A percentile compares a stretch with the other conserved stretches of the same genome.
Conservation (phyloP, 2,888 invertebrate species). For the Nineta flava region DNA sequence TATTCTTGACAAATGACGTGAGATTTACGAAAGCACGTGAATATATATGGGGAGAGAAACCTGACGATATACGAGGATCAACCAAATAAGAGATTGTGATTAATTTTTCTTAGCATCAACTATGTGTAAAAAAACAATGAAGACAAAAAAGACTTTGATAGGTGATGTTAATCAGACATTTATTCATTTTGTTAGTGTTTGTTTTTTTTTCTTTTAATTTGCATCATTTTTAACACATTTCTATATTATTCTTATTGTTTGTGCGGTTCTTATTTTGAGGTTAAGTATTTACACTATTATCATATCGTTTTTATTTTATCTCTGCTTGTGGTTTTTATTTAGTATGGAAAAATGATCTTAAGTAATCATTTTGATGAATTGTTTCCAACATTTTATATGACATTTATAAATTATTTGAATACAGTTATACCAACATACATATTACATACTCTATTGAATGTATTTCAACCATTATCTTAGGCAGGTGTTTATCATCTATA, state of each 20-base stretch:
- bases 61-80: constrained; percentile 1
- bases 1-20: constrained; percentile 4
- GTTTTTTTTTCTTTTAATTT: background rate
- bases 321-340: too few species aligned
- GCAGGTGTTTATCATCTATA: too few species aligned
- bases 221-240: background rate
- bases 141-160: constrained; percentile 3
- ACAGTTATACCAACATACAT: too few species aligned
- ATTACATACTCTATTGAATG: too few species aligned
- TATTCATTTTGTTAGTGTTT: background rate
- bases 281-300: background rate
- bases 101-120: constrained; percentile 2
- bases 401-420: too few species aligned
- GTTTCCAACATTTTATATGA: too few species aligned
- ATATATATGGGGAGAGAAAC: background rate
- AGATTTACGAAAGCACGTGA: constrained; percentile 1
- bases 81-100: constrained; percentile 4
- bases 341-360: too few species aligned
- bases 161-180: constrained; percentile 1
- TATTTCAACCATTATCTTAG: too few species aligned
- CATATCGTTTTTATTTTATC: too few species aligned
- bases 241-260: background rate
- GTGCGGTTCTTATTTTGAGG: background rate
- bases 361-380: too few species aligned
- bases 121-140: background rate